These are phyloP conservation scores for Dolomedes plantarius DNA, from an alignment of 2,888 invertebrate genomes.

Conservation along the genomic window DNA sequence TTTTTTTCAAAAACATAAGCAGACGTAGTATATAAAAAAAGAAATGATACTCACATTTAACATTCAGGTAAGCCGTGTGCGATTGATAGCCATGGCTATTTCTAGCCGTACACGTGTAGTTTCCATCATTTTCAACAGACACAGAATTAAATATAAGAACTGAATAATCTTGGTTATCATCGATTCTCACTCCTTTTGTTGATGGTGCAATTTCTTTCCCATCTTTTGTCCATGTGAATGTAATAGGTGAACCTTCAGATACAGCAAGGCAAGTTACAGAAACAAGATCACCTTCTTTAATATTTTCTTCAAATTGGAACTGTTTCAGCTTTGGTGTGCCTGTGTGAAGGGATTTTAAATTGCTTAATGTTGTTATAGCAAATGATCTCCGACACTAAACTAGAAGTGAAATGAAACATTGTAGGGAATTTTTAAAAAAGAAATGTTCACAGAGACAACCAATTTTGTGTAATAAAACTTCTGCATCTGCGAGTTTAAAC, in stretches of 20 bases:
- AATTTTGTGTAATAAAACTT: too few relatives aligned
- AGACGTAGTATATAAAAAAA: too few relatives aligned
- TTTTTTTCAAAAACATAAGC: too few relatives aligned
- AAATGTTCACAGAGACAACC: too few relatives aligned
- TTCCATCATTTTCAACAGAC: slow-evolving; percentile 39
- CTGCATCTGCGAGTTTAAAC: too few relatives aligned
- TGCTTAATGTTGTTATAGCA: too few relatives aligned
- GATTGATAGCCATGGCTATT: slow-evolving; percentile 47
- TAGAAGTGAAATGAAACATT: too few relatives aligned
- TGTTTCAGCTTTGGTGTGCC: slow-evolving; percentile 28
- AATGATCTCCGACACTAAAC: too few relatives aligned
- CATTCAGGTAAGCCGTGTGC: slow-evolving; percentile 36
- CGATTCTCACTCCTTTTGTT: slow-evolving; percentile 19
- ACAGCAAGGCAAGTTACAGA: slow-evolving; percentile 28
- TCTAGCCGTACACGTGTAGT: slow-evolving; percentile 62
- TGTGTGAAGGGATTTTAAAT: too few relatives aligned
- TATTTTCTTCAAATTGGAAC: slow-evolving; percentile 46
- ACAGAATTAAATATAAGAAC: slow-evolving; percentile 35
- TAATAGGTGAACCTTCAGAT: slow-evolving; percentile 1
- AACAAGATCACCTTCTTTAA: slow-evolving; percentile 42
- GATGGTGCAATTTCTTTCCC: slow-evolving; percentile 24
- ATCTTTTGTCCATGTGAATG: slow-evolving; percentile 42
- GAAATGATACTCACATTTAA: slow-evolving; percentile 51
- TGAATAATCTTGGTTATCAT: slow-evolving; percentile 18
- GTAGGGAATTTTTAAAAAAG: too few relatives aligned